Evolutionary conservation across 2,888 invertebrate species (phyloP).

Genomic region (Eupeodes luniger): DNA sequence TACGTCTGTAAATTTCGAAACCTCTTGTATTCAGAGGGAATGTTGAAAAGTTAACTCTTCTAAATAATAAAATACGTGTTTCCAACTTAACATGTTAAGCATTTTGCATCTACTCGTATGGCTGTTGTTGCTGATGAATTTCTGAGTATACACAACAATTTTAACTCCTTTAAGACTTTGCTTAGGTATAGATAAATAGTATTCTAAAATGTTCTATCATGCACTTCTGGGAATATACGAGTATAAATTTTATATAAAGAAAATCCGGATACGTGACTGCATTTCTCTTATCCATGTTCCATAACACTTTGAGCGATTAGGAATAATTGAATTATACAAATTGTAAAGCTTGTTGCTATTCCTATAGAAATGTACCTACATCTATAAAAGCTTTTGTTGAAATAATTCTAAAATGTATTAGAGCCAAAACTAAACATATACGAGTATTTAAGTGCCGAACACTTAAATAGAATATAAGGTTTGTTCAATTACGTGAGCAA

Average conservation of each 20-base stretch:
- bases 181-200: background rate
- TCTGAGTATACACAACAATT: background rate
- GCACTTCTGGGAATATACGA: slow-evolving; percentile 39
- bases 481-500: background rate
- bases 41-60: background rate
- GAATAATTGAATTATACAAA: slow-evolving; percentile 21
- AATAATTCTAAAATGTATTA: background rate
- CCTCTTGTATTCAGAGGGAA: background rate
- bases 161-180: slow-evolving; percentile 10
- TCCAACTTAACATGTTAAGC: background rate
- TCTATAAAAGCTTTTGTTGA: background rate
- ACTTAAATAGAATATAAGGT: background rate
- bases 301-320: slow-evolving; percentile 25
- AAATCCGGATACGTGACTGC: slow-evolving; percentile 49
- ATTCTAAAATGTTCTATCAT: background rate
- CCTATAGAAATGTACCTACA: background rate
- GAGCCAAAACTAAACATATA: background rate
- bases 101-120: background rate
- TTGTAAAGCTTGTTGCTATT: background rate
- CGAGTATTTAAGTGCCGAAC: background rate
- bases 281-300: background rate
- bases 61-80: slow-evolving; percentile 7
- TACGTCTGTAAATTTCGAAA: background rate
- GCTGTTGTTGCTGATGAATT: background rate
- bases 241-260: background rate